Evolutionary conservation across 2,888 invertebrate species (phyloP).

Genomic region (Spodoptera picta): DNA sequence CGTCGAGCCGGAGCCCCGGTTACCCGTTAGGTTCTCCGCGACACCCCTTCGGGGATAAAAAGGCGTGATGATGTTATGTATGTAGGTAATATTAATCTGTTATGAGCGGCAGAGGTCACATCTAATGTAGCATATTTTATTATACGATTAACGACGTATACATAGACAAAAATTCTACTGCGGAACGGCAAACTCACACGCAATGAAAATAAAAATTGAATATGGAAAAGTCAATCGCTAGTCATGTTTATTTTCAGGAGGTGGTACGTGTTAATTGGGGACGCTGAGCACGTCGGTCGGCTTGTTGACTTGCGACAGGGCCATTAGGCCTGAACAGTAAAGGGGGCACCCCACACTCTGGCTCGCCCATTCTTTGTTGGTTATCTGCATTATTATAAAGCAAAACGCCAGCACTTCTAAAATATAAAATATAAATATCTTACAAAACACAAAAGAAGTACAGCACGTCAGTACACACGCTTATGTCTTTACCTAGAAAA

Average conservation of each 20-base stretch:
- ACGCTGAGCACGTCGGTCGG: conserved; percentile 76
- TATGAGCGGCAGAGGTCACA: too few relatives aligned
- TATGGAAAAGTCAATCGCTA: conserved; percentile 64
- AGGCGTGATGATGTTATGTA: too few relatives aligned
- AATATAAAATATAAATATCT: conserved; percentile 34
- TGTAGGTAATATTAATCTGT: too few relatives aligned
- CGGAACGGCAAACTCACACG: background rate
- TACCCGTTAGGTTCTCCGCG: too few relatives aligned
- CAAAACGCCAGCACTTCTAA: conserved; percentile 49
- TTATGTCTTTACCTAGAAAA: conserved; percentile 24
- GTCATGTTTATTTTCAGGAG: conserved; percentile 74
- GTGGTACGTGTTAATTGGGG: conserved; percentile 76
- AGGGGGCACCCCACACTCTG: conserved; percentile 55
- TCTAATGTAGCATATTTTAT: background rate
- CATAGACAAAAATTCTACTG: background rate
- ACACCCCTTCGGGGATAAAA: too few relatives aligned
- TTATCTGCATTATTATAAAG: conserved; percentile 68
- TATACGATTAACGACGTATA: background rate
- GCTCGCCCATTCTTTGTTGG: conserved; percentile 68
- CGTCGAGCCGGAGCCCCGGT: too few relatives aligned
- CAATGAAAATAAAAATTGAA: conserved; percentile 44
- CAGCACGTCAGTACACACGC: conserved; percentile 9
- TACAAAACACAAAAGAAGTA: conserved; percentile 12
- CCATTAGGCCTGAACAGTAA: conserved; percentile 71
- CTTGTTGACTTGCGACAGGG: conserved; percentile 81